phyloP scores from a whole-genome alignment of 2,113 vertebrate genomes.

The Embiotoca jacksoni region DNA sequence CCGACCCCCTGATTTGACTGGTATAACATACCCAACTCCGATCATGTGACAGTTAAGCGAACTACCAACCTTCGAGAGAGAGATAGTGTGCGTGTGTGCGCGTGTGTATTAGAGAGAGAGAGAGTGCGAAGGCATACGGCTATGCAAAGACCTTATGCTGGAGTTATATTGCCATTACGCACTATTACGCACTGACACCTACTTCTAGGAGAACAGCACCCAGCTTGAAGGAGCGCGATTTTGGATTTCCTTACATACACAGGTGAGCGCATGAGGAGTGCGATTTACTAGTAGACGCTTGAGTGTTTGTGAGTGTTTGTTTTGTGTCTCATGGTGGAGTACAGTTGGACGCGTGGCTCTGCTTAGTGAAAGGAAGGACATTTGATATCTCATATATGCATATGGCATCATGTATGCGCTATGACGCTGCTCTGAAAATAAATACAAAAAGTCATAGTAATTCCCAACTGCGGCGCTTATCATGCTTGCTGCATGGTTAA shows the following conservation, averaged over 20 bases:
- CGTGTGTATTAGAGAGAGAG: constrained; percentile 20
- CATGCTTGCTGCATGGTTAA: too few species aligned
- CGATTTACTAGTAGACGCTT: not conserved
- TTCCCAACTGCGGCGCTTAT: too few species aligned
- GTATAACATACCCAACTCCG: constrained; percentile 67
- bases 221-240: constrained; percentile 30
- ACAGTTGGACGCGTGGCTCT: not conserved
- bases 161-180: constrained; percentile 64
- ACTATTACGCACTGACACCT: constrained; percentile 68
- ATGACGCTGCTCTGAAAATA: not conserved
- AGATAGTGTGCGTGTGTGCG: constrained; percentile 30
- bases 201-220: constrained; percentile 45
- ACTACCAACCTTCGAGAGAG: constrained; percentile 41
- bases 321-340: not conserved
- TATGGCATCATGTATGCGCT: not conserved
- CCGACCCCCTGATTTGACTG: constrained; percentile 76
- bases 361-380: not conserved
- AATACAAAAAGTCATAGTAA: too few species aligned
- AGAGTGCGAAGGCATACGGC: constrained; percentile 52
- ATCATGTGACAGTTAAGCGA: constrained; percentile 83
- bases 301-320: not conserved
- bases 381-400: not conserved
- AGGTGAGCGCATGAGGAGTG: constrained; percentile 47
- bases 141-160: constrained; percentile 66
- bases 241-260: constrained; percentile 32